Conservation (phyloP, 2,888 invertebrate species). For the Drosophila merina region DNA sequence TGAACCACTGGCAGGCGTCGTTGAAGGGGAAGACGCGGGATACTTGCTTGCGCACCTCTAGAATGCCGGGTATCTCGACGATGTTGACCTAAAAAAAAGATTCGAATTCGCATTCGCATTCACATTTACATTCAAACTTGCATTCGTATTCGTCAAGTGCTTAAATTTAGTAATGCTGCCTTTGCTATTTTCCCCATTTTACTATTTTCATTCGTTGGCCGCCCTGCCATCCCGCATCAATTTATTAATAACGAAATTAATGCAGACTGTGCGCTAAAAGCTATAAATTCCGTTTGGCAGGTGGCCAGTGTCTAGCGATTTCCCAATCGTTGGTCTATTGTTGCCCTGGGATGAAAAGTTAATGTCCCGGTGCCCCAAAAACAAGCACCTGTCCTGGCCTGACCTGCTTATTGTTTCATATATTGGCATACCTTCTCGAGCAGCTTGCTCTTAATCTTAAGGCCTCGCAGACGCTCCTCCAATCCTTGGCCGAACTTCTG, state of each 20-base stretch:
- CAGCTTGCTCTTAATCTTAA: slow-evolving; percentile 91
- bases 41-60: slow-evolving; percentile 96
- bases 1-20: slow-evolving; percentile 98
- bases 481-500: slow-evolving; percentile 98
- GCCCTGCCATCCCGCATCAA: slow-evolving; percentile 48
- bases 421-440: slow-evolving; percentile 90
- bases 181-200: slow-evolving; percentile 43
- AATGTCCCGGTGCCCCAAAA: slow-evolving; percentile 52
- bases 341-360: slow-evolving; percentile 59
- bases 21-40: slow-evolving; percentile 97
- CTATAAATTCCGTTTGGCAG: slow-evolving; percentile 63
- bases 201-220: slow-evolving; percentile 18
- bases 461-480: slow-evolving; percentile 93
- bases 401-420: slow-evolving; percentile 85
- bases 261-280: slow-evolving; percentile 47
- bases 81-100: slow-evolving; percentile 90
- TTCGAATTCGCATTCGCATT: slow-evolving; percentile 8
- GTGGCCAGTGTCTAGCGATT: slow-evolving; percentile 61
- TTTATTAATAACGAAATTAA: slow-evolving; percentile 71
- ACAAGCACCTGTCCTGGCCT: slow-evolving; percentile 6
- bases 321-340: slow-evolving; percentile 69
- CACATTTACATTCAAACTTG: neutral
- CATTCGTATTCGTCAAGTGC: slow-evolving; percentile 14
- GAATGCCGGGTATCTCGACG: slow-evolving; percentile 97
- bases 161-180: slow-evolving; percentile 62